phyloP scores from a whole-genome alignment of 1,140 invertebrate species.

The Drosophila azteca region DNA sequence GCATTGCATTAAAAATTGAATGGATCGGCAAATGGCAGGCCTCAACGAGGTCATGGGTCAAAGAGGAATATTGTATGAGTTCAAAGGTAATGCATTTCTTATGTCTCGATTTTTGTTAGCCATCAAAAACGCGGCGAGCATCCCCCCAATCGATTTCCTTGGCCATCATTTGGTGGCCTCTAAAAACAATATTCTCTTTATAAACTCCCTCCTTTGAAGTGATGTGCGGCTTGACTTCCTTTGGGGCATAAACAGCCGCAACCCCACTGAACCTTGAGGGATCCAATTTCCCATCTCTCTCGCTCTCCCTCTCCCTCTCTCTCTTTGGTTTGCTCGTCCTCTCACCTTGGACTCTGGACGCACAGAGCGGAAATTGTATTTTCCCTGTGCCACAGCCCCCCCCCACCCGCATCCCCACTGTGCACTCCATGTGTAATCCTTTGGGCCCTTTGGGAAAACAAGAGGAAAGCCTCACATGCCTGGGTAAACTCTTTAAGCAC shows the following conservation, averaged over 20 bases:
- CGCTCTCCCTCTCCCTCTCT: not conserved
- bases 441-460: conserved; percentile 33
- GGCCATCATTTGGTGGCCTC: conserved; percentile 8
- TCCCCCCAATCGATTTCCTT: not conserved
- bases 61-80: too few relatives aligned
- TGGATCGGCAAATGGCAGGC: conserved; percentile 21
- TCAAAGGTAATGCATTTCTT: conserved; percentile 22
- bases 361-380: conserved; percentile 45
- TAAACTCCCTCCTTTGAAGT: conserved; percentile 13
- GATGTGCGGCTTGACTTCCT: conserved; percentile 2
- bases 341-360: conserved; percentile 37
- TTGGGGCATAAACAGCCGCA: conserved; percentile 6
- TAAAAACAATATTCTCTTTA: conserved; percentile 25
- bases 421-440: conserved; percentile 24
- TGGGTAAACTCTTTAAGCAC: conserved; percentile 44
- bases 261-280: conserved; percentile 2
- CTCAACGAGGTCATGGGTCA: conserved; percentile 11
- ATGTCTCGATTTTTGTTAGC: not conserved
- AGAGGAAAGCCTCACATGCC: conserved; percentile 27
- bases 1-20: conserved; percentile 37
- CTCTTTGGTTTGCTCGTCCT: too few relatives aligned
- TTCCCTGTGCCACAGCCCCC: conserved; percentile 19
- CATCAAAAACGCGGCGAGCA: not conserved
- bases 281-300: not conserved
- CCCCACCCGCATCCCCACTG: not conserved